Base-by-base conservation (phyloP, 2,888 invertebrate species). In the Heliconius erato region DNA sequence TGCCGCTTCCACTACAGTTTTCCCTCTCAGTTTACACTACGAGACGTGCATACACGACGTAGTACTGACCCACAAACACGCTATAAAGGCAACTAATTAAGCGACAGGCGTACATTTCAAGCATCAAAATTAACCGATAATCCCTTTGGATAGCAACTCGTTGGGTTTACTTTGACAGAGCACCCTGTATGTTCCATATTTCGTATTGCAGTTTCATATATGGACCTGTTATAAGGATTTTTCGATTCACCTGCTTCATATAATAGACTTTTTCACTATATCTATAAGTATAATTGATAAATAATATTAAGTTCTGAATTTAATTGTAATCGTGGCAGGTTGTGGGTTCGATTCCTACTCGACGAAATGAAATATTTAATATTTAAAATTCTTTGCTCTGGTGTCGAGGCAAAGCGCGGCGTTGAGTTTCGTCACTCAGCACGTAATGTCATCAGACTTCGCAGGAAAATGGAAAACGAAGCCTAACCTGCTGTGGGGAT, bases 11-110 rank as follows among this genome's bases (percentile, higher is more conserved):
- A 49, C 63, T 26, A 44, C 19, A 78, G 63, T 81, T 40, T 49
- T 59, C 26, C n/a, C 23, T 81, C 78, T 72, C 44, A 67, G 71
- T 81, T 40, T 80, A 59, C 40, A 69, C 74, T 79, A 74, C 32
- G 82, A 81, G 82, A 80, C 80, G 78, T 79, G 80, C 79, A 77
- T 76, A 85, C 84, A 84, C 83, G 87, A 87, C 86, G 83, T 85
- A 86, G 85, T 88, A 87, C 86, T 88, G 86, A 88, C 89, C 86
- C 79, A 87, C 90, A 90, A 92, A 91, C 91, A 91, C 86, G 87
- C 91, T 90, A 89, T 92, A 91, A 91, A 90, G 89, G 91, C 88
- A 85, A 87, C 90, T 92, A 92, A 93, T 93, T 92, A 92, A 91
- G 89, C 89, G 87, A 87, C 89, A 86, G 86, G 86, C 87, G 85